Base-by-base conservation (phyloP, 2,888 invertebrate species). In the Scrobipalpa costella region DNA sequence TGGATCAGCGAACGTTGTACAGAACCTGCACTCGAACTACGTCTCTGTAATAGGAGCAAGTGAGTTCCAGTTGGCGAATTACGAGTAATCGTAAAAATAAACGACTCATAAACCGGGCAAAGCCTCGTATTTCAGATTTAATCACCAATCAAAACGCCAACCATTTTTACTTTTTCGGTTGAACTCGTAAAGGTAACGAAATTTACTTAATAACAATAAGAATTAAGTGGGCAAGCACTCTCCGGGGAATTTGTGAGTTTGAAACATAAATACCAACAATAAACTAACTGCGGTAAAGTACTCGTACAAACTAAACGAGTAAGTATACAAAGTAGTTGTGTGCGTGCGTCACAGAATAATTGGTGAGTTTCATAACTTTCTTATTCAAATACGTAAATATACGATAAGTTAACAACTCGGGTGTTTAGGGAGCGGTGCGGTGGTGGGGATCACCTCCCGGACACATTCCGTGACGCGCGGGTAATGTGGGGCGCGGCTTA, bases 51-150 rank as follows among this genome's bases (percentile, higher is more conserved):
- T 44, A 15, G 44, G 15, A 44, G 44, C 3, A 6, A 44, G 44
- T 52, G 52, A 7, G 27, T 13, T 52, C 57, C 57, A 36, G 57
- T 36, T 57, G 15, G 15, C n/a, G n/a, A n/a, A n/a, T n/a, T n/a
- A 17, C 15, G n/a, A n/a, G 57, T 17, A 59, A 59, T 59, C 59
- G 44, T 59, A 44, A 59, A 59, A 47, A n/a, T 27, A 33, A 59
- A 59, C 47, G 59, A 47, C 59, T 21, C 21, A 44, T 59, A 59
- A 59, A 59, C n/a, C 47, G 38, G 59, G 44, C 47, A 59, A 59
- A 58, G n/a, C 19, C 59, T 59, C 59, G 44, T 59, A 59, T 33
- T 59, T 47, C 59, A 47, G 59, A 59, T 59, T 59, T 59, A 47
- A 59, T 59, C 59, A 40, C 38, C 40, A 19, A 58, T 19, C 17